These are phyloP conservation scores for Zaprionus bogoriensis DNA, from an alignment of 2,888 invertebrate genomes.

Conservation along the genomic window DNA sequence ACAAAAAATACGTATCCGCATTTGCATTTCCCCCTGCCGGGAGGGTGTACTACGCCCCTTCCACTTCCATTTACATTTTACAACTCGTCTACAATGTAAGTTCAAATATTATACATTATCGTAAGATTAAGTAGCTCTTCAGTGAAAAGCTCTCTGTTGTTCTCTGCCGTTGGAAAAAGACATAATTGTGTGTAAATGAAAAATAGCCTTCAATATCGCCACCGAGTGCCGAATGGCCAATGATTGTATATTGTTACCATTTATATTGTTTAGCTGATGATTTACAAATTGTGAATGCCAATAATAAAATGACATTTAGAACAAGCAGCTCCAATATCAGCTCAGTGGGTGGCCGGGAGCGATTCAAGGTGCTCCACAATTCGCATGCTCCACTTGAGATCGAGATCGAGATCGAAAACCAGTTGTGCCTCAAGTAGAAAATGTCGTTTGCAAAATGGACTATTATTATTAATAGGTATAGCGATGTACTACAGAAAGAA, in stretches of 20 bases:
- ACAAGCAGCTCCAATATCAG: conserved; percentile 20
- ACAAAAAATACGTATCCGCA: conserved; percentile 23
- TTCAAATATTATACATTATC: conserved; percentile 37
- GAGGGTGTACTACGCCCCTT: no score
- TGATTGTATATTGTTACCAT: conserved; percentile 34
- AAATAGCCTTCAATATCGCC: conserved; percentile 49
- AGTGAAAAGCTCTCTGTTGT: conserved; percentile 40
- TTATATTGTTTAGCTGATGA: conserved; percentile 24
- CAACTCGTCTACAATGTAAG: conserved; percentile 27
- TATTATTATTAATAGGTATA: no score
- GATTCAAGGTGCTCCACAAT: conserved; percentile 41
- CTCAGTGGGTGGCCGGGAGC: not conserved
- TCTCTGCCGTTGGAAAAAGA: conserved; percentile 18
- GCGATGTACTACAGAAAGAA: no score
- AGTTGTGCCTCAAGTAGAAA: no score
- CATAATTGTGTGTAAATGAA: conserved; percentile 54
- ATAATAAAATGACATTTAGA: conserved; percentile 59
- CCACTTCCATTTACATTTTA: conserved; percentile 43
- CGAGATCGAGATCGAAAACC: conserved; percentile 18
- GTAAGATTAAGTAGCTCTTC: conserved; percentile 43
- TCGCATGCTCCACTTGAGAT: conserved; percentile 21
- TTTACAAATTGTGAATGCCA: conserved; percentile 46
- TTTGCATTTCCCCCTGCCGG: conserved; percentile 21
- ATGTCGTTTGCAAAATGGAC: no score
- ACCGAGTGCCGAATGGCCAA: conserved; percentile 18